Base-by-base conservation (phyloP, 2,797 vertebrate genomes). In the Acrossocheilus fasciatus region DNA sequence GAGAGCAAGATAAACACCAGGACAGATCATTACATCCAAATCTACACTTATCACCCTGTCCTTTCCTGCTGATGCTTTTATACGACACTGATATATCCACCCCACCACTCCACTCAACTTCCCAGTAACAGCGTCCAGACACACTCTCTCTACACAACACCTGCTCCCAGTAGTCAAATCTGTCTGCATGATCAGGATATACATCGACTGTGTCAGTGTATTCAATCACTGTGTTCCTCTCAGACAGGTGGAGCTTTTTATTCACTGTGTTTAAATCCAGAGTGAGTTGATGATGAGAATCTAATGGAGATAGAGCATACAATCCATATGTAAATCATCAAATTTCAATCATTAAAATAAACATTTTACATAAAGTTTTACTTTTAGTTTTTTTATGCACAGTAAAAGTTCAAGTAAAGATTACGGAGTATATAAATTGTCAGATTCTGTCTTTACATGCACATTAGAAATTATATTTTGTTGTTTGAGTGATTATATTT, bases 91-190 rank as follows among this genome's bases (percentile, higher is more conserved):
- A 6, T 52, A 52, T 52, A 52, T 0, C 5, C 5, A 52, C 50
- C 50, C 0, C 0, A 52, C 50, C 50, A 17, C 1, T 52, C 50
- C 50, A 17, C 50, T 52, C 50, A 6, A 52, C 50, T 4, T 52
- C 50, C 50, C 50, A 52, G 50, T 52, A 52, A 18, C 50, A 17
- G 50, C 50, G 50, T 52, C 50, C 50, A 52, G 15, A 52, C 47
- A 50, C 50, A 17, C 50, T n/a, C 75, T 77, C 75, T 57, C 30
- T 6, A 57, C 30, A 39, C 75, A 77, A 77, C 34, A 77, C 18
- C 75, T 77, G 75, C 0, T 0, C 0, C 10, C 0, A 0, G 20
- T 0, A 0, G 15, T 77, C 10, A 77, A 77, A 77, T 15, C 50
- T 77, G 30, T 77, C 30, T 39, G 30, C 50, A 77, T 57, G 50